phyloP scores from a whole-genome alignment of 2,797 vertebrate genomes.

The Eleutherodactylus coqui region DNA sequence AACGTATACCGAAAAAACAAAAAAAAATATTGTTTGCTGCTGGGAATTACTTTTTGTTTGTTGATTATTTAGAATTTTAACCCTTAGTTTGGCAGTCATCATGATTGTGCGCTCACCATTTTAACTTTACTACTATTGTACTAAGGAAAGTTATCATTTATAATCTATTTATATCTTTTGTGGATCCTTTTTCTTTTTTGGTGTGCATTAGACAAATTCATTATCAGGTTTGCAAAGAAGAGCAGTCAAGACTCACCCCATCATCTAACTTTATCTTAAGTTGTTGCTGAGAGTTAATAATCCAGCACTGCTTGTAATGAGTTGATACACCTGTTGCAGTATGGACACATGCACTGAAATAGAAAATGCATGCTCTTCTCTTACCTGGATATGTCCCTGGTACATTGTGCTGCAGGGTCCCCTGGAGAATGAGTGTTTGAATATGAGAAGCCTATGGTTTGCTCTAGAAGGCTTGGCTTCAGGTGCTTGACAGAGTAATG shows the following conservation, averaged over 20 bases:
- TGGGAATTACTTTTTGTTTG: too few species aligned
- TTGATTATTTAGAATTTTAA: too few species aligned
- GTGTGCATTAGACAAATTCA: conserved; percentile 63
- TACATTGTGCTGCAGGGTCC: conserved; percentile 76
- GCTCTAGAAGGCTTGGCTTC: neutral
- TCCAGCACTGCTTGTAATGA: neutral
- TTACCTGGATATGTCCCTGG: conserved; percentile 86
- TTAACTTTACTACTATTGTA: too few species aligned
- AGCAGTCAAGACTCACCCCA: conserved; percentile 23
- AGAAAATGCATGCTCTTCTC: conserved; percentile 47
- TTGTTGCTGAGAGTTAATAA: conserved; percentile 60
- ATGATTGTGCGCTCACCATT: too few species aligned
- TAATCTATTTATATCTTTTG: too few species aligned
- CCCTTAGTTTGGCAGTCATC: too few species aligned
- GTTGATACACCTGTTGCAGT: conserved; percentile 75
- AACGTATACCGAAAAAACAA: too few species aligned
- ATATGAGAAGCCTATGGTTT: conserved; percentile 6
- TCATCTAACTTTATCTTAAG: conserved; percentile 70
- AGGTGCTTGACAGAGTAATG: neutral
- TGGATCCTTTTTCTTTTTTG: too few species aligned
- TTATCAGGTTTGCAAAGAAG: conserved; percentile 67
- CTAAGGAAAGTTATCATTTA: too few species aligned
- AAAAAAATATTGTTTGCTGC: too few species aligned
- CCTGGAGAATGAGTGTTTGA: conserved; percentile 66
- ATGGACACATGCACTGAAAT: neutral